A percentile compares a stretch with the other conserved stretches of the same genome.
Evolutionary conservation across 2,888 invertebrate species (phyloP).

Genomic region (Acleris laterana): DNA sequence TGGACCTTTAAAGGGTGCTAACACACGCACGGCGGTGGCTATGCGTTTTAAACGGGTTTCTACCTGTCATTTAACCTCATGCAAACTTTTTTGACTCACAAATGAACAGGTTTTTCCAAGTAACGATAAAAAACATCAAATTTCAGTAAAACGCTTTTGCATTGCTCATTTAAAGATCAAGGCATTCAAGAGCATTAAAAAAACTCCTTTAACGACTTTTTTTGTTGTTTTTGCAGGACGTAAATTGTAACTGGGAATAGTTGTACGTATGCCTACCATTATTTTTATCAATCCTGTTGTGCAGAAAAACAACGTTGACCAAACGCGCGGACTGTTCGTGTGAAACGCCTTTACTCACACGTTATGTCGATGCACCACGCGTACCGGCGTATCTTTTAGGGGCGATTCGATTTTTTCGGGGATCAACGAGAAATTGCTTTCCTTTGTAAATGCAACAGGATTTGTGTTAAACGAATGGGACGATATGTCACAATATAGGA

Average conservation of each 20-base stretch:
- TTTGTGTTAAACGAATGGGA: slow-evolving; percentile 60
- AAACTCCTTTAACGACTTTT: too few species aligned
- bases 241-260: too few species aligned
- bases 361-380: slow-evolving; percentile 52
- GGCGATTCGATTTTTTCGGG: slow-evolving; percentile 56
- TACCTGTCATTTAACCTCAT: not conserved
- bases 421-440: slow-evolving; percentile 75
- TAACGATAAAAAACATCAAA: too few species aligned
- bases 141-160: too few species aligned
- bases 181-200: too few species aligned
- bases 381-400: slow-evolving; percentile 70
- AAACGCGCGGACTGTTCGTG: not conserved
- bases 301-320: not conserved
- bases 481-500: slow-evolving; percentile 61
- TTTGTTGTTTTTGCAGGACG: too few species aligned
- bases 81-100: too few species aligned
- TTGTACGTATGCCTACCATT: too few species aligned
- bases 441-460: slow-evolving; percentile 62
- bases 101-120: too few species aligned
- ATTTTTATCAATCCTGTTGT: too few species aligned
- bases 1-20: slow-evolving; percentile 20
- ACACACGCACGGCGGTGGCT: not conserved
- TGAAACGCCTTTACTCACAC: slow-evolving; percentile 5
- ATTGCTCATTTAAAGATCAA: too few species aligned
- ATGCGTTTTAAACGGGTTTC: not conserved